Evolutionary conservation across 2,888 invertebrate genomes (phyloP).

Genomic region (Scaeva pyrastri): DNA sequence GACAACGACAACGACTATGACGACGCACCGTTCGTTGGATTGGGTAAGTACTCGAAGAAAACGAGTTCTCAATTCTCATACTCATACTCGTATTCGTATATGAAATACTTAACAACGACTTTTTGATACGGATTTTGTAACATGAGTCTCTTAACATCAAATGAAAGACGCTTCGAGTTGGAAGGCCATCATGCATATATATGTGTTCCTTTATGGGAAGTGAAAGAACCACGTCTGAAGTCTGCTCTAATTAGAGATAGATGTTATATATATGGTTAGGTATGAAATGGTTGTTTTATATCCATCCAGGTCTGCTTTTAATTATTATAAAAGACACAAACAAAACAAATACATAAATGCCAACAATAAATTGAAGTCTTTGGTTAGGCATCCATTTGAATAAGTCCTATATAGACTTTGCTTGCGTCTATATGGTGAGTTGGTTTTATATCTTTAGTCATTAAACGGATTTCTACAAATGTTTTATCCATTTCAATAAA

Average conservation of each 20-base stretch:
- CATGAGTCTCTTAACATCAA: slow-evolving; percentile 21
- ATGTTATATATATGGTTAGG: slow-evolving; percentile 5
- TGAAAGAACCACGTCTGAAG: slow-evolving; percentile 26
- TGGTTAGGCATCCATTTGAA: neutral
- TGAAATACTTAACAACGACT: neutral
- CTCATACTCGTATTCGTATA: no score
- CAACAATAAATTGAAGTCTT: slow-evolving; percentile 14
- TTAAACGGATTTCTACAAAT: neutral
- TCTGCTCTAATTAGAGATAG: slow-evolving; percentile 28
- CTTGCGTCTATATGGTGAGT: neutral
- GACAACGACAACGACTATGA: neutral
- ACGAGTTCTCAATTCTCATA: no score
- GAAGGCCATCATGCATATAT: slow-evolving; percentile 29
- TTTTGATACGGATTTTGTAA: slow-evolving; percentile 30
- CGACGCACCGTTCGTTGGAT: neutral
- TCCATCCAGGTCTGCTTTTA: slow-evolving; percentile 1
- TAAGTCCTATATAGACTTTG: neutral
- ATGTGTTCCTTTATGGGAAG: slow-evolving; percentile 25
- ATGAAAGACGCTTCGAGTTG: slow-evolving; percentile 7
- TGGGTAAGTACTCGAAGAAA: neutral
- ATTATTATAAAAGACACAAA: neutral
- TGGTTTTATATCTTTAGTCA: neutral
- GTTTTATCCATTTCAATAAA: slow-evolving; percentile 1
- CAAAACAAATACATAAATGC: neutral
- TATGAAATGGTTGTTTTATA: slow-evolving; percentile 19